A percentile compares a stretch with the other conserved stretches of the same genome.
Evolutionary conservation across 2,888 invertebrate species (phyloP).

Genomic region (Melieria crassipennis): DNA sequence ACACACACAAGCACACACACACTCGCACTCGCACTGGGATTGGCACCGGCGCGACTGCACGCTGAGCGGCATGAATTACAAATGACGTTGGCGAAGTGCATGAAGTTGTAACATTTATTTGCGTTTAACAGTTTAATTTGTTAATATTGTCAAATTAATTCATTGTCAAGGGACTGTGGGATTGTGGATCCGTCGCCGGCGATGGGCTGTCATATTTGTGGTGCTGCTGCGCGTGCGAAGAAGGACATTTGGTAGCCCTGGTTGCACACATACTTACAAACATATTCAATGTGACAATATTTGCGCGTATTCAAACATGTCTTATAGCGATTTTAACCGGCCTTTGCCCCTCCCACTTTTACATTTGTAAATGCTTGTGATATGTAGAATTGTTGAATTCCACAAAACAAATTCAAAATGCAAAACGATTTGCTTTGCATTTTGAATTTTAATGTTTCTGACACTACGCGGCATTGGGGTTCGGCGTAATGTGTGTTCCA

Average conservation of each 20-base stretch:
- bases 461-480: conserved; percentile 21
- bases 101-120: conserved; percentile 37
- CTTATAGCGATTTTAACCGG: too few relatives aligned
- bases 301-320: too few relatives aligned
- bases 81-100: conserved; percentile 54
- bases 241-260: background rate
- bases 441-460: conserved; percentile 55
- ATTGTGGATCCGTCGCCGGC: background rate
- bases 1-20: conserved; percentile 29
- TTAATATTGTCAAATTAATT: conserved; percentile 63
- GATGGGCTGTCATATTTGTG: too few relatives aligned
- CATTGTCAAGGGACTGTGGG: conserved; percentile 23
- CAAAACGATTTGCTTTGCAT: conserved; percentile 52
- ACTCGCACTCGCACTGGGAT: conserved; percentile 29
- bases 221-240: too few relatives aligned
- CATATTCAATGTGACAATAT: background rate
- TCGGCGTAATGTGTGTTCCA: conserved; percentile 1
- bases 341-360: background rate
- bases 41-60: conserved; percentile 48
- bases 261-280: background rate
- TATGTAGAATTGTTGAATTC: too few relatives aligned
- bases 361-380: background rate
- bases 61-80: conserved; percentile 59
- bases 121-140: conserved; percentile 61
- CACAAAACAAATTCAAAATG: background rate